These are phyloP conservation scores for Drosophila pseudoobscura DNA, from an alignment of 1,140 invertebrate genomes.

Conservation along the genomic window DNA sequence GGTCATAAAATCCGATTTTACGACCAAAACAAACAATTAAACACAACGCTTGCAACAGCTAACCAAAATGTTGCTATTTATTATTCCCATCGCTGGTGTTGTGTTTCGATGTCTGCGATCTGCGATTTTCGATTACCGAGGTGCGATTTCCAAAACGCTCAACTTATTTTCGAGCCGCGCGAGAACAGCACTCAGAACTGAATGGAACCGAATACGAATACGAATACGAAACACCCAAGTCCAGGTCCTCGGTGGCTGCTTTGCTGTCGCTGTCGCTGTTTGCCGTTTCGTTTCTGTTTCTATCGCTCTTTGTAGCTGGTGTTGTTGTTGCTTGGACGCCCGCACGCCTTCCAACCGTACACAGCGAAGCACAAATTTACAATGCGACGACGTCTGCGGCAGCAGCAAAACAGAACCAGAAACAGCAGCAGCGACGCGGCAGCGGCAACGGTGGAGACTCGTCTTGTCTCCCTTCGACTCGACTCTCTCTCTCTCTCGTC, in stretches of 20 bases:
- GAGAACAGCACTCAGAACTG: conserved; percentile 28
- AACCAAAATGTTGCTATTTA: conserved; percentile 72
- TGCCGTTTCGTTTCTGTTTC: conserved; percentile 10
- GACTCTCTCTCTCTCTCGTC: conserved; percentile 56
- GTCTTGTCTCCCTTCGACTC: conserved; percentile 27
- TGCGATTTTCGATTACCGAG: background rate
- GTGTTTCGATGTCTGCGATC: conserved; percentile 20
- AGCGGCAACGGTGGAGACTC: conserved; percentile 52
- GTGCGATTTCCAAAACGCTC: conserved; percentile 1
- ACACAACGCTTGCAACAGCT: conserved; percentile 77
- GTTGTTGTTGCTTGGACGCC: conserved; percentile 45
- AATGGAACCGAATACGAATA: conserved; percentile 33
- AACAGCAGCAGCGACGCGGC: conserved; percentile 21
- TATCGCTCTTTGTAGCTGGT: conserved; percentile 10
- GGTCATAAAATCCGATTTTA: conserved; percentile 83
- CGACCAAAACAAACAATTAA: conserved; percentile 83
- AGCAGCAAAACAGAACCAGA: conserved; percentile 33
- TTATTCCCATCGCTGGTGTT: conserved; percentile 32
- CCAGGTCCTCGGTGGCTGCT: conserved; percentile 10
- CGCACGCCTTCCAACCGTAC: conserved; percentile 73
- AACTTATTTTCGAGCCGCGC: conserved; percentile 30
- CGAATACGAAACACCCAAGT: conserved; percentile 10
- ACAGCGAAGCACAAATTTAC: conserved; percentile 81
- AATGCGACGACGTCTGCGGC: conserved; percentile 64
- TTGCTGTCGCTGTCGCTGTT: conserved; percentile 11